phyloP scores from a whole-genome alignment of 1,140 invertebrate species.

The Drosophila miranda region DNA sequence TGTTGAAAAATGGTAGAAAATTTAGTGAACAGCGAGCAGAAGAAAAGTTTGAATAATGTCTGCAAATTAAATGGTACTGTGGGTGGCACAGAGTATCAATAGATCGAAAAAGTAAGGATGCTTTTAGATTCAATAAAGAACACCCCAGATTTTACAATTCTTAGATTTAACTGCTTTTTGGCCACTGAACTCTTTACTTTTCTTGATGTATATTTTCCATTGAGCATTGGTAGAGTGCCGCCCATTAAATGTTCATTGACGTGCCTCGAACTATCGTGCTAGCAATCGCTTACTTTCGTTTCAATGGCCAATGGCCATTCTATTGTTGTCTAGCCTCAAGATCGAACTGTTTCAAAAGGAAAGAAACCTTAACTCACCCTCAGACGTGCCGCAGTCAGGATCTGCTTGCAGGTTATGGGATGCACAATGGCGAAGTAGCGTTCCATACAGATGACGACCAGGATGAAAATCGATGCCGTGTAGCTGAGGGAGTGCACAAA shows the following conservation, averaged over 20 bases:
- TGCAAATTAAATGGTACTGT: no score
- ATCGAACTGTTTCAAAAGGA: no score
- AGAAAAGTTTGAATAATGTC: not conserved
- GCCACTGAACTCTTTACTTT: no score
- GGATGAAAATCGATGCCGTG: slow-evolving; percentile 91
- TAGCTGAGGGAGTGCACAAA: slow-evolving; percentile 91
- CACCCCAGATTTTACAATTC: no score
- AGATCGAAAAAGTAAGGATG: not conserved
- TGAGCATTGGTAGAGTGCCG: no score
- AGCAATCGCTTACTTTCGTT: no score
- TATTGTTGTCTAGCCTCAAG: no score
- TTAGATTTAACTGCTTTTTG: no score
- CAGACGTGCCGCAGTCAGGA: slow-evolving; percentile 87
- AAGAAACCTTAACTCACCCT: slow-evolving; percentile 83
- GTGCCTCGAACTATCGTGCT: not conserved
- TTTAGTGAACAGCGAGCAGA: slow-evolving; percentile 7
- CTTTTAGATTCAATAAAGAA: no score
- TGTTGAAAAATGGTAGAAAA: slow-evolving; percentile 25
- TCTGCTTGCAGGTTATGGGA: slow-evolving; percentile 90
- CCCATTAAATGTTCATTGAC: slow-evolving; percentile 1
- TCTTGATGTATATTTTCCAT: no score
- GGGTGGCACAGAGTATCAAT: no score
- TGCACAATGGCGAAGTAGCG: slow-evolving; percentile 92
- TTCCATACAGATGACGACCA: slow-evolving; percentile 92
- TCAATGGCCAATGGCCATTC: no score